phyloP scores from a whole-genome alignment of 2,888 invertebrate species.

The Pammene aurita region DNA sequence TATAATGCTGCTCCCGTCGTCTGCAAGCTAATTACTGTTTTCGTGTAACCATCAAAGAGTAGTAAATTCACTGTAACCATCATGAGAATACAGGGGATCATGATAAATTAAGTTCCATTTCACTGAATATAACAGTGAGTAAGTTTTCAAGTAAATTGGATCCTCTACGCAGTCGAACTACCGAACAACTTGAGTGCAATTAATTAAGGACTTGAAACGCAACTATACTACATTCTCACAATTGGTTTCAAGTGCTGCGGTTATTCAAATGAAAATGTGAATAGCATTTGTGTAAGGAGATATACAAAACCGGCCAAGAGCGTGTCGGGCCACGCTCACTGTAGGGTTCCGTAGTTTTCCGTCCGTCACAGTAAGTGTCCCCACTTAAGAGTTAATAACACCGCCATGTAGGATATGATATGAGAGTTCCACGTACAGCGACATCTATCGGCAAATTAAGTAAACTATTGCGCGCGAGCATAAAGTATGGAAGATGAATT shows the following conservation, averaged over 20 bases:
- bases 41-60: neutral
- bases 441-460: too few relatives aligned
- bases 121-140: constrained; percentile 25
- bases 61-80: neutral
- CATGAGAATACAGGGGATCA: constrained; percentile 15
- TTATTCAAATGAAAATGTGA: constrained; percentile 26
- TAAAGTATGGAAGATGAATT: too few relatives aligned
- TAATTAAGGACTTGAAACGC: constrained; percentile 55
- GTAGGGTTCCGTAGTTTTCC: too few relatives aligned
- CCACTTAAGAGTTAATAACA: too few relatives aligned
- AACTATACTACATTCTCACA: constrained; percentile 50
- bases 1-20: too few relatives aligned
- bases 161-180: constrained; percentile 50
- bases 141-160: constrained; percentile 48
- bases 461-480: too few relatives aligned
- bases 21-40: neutral
- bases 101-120: constrained; percentile 23
- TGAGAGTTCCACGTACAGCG: too few relatives aligned
- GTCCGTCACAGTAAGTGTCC: too few relatives aligned
- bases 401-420: too few relatives aligned
- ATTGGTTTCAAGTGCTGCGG: constrained; percentile 31
- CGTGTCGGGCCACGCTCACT: too few relatives aligned
- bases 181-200: constrained; percentile 57
- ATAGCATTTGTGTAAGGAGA: constrained; percentile 1
- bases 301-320: too few relatives aligned